These are phyloP conservation scores for Colistium nudipinnis DNA, from an alignment of 2,113 vertebrate genomes.

Conservation along the genomic window DNA sequence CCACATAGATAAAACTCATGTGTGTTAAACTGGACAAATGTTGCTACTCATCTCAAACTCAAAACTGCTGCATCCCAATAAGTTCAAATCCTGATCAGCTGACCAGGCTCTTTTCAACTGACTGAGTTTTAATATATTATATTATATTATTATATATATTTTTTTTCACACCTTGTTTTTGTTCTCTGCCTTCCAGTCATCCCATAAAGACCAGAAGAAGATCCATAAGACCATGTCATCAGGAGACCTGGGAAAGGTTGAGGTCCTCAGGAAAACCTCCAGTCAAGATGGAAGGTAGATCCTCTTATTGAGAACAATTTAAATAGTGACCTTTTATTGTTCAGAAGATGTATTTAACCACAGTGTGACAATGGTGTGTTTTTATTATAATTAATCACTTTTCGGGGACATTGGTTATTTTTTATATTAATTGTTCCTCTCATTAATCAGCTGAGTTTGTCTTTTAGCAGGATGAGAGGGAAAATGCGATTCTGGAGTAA, in stretches of 20 bases:
- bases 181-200: conserved; percentile 70
- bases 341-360: too few relatives aligned
- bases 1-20: too few relatives aligned
- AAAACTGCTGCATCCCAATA: not conserved
- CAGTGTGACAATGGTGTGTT: too few relatives aligned
- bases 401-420: too few relatives aligned
- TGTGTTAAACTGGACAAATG: not conserved
- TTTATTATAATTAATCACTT: too few relatives aligned
- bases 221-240: conserved; percentile 96
- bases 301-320: not conserved
- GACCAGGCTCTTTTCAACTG: not conserved
- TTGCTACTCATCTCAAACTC: not conserved
- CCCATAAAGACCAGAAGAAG: conserved; percentile 85
- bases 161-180: not conserved
- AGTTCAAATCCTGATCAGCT: not conserved
- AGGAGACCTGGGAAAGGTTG: conserved; percentile 89
- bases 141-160: not conserved
- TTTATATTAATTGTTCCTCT: too few relatives aligned
- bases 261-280: conserved; percentile 81
- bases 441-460: not conserved
- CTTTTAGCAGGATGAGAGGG: conserved; percentile 83
- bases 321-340: too few relatives aligned
- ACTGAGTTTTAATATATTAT: not conserved
- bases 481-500: conserved; percentile 95
- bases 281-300: conserved; percentile 86